Conservation (phyloP, 2,888 invertebrate species). For the Nineta flava region DNA sequence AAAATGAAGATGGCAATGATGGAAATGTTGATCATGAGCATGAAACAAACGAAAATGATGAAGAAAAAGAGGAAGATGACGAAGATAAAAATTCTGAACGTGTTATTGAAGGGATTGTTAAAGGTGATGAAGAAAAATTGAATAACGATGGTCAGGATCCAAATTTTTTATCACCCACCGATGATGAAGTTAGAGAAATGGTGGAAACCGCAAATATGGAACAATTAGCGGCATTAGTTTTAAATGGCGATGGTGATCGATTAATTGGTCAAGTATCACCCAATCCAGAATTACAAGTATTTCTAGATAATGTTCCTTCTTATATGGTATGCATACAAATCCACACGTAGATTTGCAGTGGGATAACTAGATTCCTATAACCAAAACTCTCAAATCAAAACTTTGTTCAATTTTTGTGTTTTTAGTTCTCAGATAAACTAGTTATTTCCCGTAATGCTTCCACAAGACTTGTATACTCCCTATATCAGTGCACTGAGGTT, state of each 20-base stretch:
- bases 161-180: slow-evolving; percentile 27
- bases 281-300: slow-evolving; percentile 69
- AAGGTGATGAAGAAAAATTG: slow-evolving; percentile 26
- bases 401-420: no score
- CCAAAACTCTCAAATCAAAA: neutral
- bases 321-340: slow-evolving; percentile 50
- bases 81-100: slow-evolving; percentile 18
- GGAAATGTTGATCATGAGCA: slow-evolving; percentile 17
- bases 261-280: slow-evolving; percentile 51
- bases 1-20: slow-evolving; percentile 18
- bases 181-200: slow-evolving; percentile 46
- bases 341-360: no score
- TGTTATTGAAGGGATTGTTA: slow-evolving; percentile 28
- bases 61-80: slow-evolving; percentile 12
- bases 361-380: no score
- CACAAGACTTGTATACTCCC: no score
- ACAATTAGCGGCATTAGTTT: slow-evolving; percentile 72
- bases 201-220: slow-evolving; percentile 71
- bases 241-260: slow-evolving; percentile 74
- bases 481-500: no score
- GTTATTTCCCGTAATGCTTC: no score
- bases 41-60: slow-evolving; percentile 16
- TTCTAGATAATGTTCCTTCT: slow-evolving; percentile 71
- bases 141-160: slow-evolving; percentile 29
- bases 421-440: no score